These are phyloP conservation scores for Thripadectes ignobilis DNA, from an alignment of 2,797 vertebrate genomes.

Conservation along the genomic window DNA sequence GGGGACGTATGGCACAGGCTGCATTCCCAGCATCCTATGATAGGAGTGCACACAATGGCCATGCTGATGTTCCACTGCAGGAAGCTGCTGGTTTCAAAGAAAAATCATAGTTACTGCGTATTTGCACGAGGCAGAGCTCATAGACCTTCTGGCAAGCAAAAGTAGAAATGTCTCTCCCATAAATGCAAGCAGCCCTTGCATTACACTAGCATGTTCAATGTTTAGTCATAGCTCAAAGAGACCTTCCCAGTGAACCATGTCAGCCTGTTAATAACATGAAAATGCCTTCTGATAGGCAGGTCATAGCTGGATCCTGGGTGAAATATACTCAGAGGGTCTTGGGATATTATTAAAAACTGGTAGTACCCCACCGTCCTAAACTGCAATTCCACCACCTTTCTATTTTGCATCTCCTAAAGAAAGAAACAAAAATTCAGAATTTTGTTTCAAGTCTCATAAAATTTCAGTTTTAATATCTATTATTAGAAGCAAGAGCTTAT, in stretches of 20 bases:
- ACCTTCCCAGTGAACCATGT: background rate
- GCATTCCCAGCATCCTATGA: fast-evolving
- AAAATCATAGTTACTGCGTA: background rate
- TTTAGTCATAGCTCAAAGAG: background rate
- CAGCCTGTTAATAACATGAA: background rate
- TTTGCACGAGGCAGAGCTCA: background rate
- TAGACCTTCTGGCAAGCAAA: background rate
- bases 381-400: background rate
- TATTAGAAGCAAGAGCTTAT: background rate
- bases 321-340: background rate
- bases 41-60: background rate
- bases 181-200: background rate
- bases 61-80: background rate
- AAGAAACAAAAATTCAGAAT: background rate
- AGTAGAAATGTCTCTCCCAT: background rate
- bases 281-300: background rate
- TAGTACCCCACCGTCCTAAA: background rate
- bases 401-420: background rate
- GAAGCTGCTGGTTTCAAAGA: background rate
- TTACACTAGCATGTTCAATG: background rate
- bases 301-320: background rate
- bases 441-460: background rate
- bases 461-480: background rate
- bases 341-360: background rate
- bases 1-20: fast-evolving